A percentile compares a stretch with the other conserved stretches of the same genome.
phyloP scores from a whole-genome alignment of 1,140 invertebrate genomes.

The Macrobrachium rosenbergii region DNA sequence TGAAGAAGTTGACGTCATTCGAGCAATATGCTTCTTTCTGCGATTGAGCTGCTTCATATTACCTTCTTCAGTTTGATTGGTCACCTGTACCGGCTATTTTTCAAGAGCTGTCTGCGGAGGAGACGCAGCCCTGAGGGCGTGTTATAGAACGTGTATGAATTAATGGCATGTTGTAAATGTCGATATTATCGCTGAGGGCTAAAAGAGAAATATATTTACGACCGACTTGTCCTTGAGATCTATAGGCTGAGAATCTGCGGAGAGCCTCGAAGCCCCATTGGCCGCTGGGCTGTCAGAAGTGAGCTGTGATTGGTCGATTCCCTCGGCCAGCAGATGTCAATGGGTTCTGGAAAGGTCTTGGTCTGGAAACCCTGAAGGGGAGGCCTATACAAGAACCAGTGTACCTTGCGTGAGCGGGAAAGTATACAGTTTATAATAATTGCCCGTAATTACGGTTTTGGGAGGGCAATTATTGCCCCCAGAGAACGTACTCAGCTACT shows the following conservation, averaged over 20 bases:
- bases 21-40: conserved; percentile 1
- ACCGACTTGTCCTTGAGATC: conserved; percentile 9
- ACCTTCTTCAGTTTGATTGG: conserved; percentile 20
- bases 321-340: no score
- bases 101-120: conserved; percentile 24
- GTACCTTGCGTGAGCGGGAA: conserved; percentile 7
- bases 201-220: background rate
- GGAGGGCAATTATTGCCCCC: conserved; percentile 42
- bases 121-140: conserved; percentile 18
- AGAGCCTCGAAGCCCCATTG: background rate
- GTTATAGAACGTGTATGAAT: conserved; percentile 49
- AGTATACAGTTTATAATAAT: conserved; percentile 49
- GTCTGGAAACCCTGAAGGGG: background rate
- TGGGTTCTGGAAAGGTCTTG: no score
- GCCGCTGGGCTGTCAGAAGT: background rate
- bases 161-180: conserved; percentile 43
- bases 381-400: background rate
- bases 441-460: conserved; percentile 49
- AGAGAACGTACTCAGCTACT: conserved; percentile 13
- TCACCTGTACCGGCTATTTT: background rate
- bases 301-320: conserved; percentile 19
- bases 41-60: conserved; percentile 5
- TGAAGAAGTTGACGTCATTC: conserved; percentile 17
- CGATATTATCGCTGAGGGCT: conserved; percentile 33
- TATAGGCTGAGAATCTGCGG: background rate